Evolutionary conservation across 2,797 vertebrate genomes (phyloP).

Genomic region (Enteromius argenteus): DNA sequence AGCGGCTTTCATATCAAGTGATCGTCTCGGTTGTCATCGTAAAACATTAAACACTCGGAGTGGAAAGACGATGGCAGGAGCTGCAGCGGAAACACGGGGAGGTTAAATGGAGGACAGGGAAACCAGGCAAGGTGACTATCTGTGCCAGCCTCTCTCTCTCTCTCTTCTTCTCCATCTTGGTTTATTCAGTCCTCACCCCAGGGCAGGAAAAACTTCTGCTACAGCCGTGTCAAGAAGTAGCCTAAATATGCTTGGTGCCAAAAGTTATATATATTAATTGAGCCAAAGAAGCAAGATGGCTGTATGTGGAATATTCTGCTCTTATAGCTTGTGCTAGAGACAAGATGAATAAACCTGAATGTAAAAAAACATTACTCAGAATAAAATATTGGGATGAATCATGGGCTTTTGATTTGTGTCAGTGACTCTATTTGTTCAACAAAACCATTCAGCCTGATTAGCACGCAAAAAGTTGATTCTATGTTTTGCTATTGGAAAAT

Average conservation of each 20-base stretch:
- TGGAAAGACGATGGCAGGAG: neutral
- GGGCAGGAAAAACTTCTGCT: neutral
- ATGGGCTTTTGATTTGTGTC: neutral
- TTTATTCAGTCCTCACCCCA: constrained; percentile 65
- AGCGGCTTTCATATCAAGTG: neutral
- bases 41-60: constrained; percentile 8
- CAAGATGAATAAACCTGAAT: neutral
- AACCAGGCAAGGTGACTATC: constrained; percentile 72
- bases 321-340: neutral
- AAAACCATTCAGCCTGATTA: neutral
- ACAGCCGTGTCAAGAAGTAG: neutral
- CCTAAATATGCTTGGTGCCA: constrained; percentile 7
- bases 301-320: neutral
- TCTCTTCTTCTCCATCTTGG: constrained; percentile 60
- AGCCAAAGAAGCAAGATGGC: neutral
- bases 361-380: neutral
- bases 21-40: constrained; percentile 8
- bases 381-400: neutral
- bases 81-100: neutral
- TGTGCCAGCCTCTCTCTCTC: constrained; percentile 51
- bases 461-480: neutral
- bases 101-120: constrained; percentile 45
- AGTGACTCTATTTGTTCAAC: neutral
- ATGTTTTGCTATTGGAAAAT: neutral
- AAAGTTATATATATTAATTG: constrained; percentile 4